Base-by-base conservation (phyloP, 2,888 invertebrate species). In the Phaedon cochleariae region DNA sequence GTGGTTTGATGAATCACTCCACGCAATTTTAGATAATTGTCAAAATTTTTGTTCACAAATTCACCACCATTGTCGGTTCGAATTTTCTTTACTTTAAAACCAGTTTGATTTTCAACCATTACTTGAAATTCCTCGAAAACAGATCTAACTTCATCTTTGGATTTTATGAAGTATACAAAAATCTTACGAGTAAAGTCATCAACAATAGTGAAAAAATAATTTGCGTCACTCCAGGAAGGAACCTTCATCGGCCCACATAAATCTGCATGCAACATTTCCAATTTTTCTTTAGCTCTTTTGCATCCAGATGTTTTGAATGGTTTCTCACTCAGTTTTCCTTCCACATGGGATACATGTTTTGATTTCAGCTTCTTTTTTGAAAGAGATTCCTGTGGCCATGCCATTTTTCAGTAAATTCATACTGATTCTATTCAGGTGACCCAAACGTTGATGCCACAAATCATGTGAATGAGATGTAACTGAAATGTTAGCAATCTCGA, bases 61-160 rank as follows among this genome's bases (percentile, higher is more conserved):
- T 69, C 69, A 1, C 66, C 55, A n/a, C 69, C 69, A 65, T 70
- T 69, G 31, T 72, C 70, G 7, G 64, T 59, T 9, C 70, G 37
- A 3, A 72, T n/a, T 9, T 46, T 17, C 26, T 69, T 68, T 15
- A 72, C 64, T 49, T 54, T 67, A 10, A 17, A n/a, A 22, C 55
- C 62, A 17, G 46, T 59, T 34, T 71, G 68, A 18, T 69, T 71
- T 55, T 72, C 71, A 9, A 65, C 69, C 37, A 67, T 22, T 10
- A 2, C 18, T 18, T 48, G 17, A 48, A 48, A 48, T 18, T 48
- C n/a, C 6, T 48, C 5, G 21, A 48, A 48, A 18, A 12, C 2
- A 12, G 17, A 5, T 6, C 17, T 6, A 48, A 48, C 48, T 18
- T 48, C 48, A 12, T 7, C 18, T 48, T 48, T 48, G 18, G 9